Conservation (phyloP, 2,888 invertebrate species). For the Melipona bicolor region DNA sequence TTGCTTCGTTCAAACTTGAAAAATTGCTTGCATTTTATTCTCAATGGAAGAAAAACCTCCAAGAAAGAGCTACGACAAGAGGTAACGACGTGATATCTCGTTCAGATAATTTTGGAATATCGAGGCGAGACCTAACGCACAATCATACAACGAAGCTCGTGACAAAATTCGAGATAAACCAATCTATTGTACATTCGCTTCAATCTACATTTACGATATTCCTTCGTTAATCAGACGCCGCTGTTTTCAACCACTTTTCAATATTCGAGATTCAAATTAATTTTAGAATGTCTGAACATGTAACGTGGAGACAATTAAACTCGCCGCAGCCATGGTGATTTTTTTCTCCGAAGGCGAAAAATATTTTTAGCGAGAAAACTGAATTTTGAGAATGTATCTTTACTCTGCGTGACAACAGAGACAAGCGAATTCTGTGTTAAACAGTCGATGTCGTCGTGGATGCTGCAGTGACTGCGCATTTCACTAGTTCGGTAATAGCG, state of each 20-base stretch:
- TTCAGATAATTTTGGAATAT: neutral
- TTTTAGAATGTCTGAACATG: no score
- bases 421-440: constrained; percentile 48
- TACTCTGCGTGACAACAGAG: neutral
- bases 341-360: constrained; percentile 14
- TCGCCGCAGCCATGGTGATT: neutral
- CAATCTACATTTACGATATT: constrained; percentile 54
- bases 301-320: no score
- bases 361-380: neutral
- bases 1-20: neutral
- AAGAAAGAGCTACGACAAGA: fast-evolving
- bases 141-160: no score
- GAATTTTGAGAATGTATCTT: neutral
- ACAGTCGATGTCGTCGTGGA: constrained; percentile 23
- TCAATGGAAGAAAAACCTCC: neutral
- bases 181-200: no score
- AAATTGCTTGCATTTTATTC: no score
- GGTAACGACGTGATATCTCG: neutral
- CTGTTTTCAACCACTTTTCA: constrained; percentile 52
- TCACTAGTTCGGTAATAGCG: constrained; percentile 3
- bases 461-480: constrained; percentile 55
- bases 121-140: no score
- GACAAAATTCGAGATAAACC: constrained; percentile 34
- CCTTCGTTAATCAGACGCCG: constrained; percentile 44
- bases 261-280: constrained; percentile 54